phyloP scores from a whole-genome alignment of 2,797 vertebrate genomes.

The Betta splendens region DNA sequence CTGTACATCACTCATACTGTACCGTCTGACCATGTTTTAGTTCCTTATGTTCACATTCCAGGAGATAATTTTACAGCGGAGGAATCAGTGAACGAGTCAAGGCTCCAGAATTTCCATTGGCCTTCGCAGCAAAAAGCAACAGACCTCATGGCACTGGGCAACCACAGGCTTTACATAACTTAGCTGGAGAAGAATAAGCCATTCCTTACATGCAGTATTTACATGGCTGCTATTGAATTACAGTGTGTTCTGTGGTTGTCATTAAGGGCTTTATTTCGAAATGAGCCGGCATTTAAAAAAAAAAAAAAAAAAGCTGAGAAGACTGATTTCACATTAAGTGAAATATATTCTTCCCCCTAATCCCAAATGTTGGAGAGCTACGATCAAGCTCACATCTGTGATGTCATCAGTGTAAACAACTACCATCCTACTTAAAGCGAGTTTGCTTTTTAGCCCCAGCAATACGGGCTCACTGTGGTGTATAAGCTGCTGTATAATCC shows the following conservation, averaged over 20 bases:
- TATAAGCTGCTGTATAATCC: constrained; percentile 76
- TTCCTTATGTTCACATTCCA: constrained; percentile 59
- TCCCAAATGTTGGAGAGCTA: too few relatives aligned
- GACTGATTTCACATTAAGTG: not conserved
- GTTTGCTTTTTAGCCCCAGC: constrained; percentile 22
- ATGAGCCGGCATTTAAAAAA: constrained; percentile 50
- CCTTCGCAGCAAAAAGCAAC: constrained; percentile 52
- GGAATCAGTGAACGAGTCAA: constrained; percentile 50
- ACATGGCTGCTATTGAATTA: constrained; percentile 56
- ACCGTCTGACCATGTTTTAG: constrained; percentile 47
- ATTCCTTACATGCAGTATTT: constrained; percentile 51
- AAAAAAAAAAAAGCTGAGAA: constrained; percentile 48
- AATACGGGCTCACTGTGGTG: constrained; percentile 23
- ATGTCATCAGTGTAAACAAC: constrained; percentile 20
- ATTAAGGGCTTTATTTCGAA: constrained; percentile 44
- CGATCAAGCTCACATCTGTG: too few relatives aligned
- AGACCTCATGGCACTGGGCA: constrained; percentile 51
- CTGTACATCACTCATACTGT: constrained; percentile 25
- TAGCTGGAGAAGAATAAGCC: constrained; percentile 48
- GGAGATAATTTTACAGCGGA: constrained; percentile 62
- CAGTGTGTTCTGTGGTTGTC: constrained; percentile 29
- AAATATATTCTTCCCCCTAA: not conserved
- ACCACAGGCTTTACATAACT: constrained; percentile 69
- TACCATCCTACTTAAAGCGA: constrained; percentile 19
- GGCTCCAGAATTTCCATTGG: constrained; percentile 57